A percentile compares a stretch with the other conserved stretches of the same genome.
These are phyloP conservation scores for Terebella lapidaria DNA, from an alignment of 2,888 invertebrate genomes.

Conservation along the genomic window DNA sequence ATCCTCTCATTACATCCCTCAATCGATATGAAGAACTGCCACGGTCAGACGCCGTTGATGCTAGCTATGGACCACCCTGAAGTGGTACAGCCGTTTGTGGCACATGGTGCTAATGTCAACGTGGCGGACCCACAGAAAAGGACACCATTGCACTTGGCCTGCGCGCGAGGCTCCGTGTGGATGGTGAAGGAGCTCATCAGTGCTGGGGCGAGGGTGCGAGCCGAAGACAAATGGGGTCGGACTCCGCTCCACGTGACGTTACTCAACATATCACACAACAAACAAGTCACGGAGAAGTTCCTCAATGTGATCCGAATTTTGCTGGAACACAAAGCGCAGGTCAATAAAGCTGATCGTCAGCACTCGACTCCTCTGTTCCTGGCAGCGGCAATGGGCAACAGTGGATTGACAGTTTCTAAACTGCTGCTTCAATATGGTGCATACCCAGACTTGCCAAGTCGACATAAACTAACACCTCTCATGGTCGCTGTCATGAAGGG, in stretches of 20 bases:
- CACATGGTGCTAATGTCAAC: slow-evolving; percentile 2
- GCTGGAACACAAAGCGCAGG: slow-evolving; percentile 4
- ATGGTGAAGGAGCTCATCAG: slow-evolving; percentile 8
- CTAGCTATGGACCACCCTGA: slow-evolving; percentile 2
- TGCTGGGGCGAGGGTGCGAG: slow-evolving; percentile 9
- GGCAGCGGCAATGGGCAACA: slow-evolving; percentile 12
- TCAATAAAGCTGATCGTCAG: slow-evolving; percentile 12
- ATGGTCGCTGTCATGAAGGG: slow-evolving; percentile 18
- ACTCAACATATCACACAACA: slow-evolving; percentile 12
- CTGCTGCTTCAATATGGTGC: slow-evolving; percentile 13
- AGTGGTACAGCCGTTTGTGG: slow-evolving; percentile 10
- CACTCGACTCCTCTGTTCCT: slow-evolving; percentile 17
- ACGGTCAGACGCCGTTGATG: slow-evolving; percentile 18
- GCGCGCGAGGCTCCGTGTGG: slow-evolving; percentile 8
- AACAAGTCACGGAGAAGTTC: background rate
- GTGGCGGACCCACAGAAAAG: slow-evolving; percentile 7
- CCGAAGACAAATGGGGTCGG: slow-evolving; percentile 16
- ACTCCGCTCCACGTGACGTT: slow-evolving; percentile 17
- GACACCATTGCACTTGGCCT: slow-evolving; percentile 13
- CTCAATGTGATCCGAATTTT: slow-evolving; percentile 8
- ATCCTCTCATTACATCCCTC: slow-evolving; percentile 8
- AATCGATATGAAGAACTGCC: slow-evolving; percentile 15
- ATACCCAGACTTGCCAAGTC: slow-evolving; percentile 3
- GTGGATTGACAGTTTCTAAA: slow-evolving; percentile 3
- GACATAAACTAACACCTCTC: slow-evolving; percentile 16